Evolutionary conservation across 2,888 invertebrate genomes (phyloP).

Genomic region (Drosophila mercatorum): DNA sequence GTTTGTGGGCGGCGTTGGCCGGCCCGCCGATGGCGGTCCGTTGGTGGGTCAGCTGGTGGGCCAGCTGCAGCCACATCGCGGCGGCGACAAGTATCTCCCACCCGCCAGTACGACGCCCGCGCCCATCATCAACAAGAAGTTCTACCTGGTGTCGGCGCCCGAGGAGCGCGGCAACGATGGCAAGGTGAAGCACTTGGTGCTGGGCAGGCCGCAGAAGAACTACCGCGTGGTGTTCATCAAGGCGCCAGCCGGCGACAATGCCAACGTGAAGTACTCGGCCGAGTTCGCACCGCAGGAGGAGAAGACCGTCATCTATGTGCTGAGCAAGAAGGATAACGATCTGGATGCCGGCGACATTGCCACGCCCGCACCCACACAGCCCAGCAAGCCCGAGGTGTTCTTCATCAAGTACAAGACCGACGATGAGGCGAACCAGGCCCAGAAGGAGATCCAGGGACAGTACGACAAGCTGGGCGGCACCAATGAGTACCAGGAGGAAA

Average conservation of each 20-base stretch:
- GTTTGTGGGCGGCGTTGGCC: conserved; percentile 31
- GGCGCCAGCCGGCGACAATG: conserved; percentile 78
- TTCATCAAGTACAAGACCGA: conserved; percentile 85
- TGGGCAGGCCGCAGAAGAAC: conserved; percentile 83
- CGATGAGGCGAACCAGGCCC: conserved; percentile 83
- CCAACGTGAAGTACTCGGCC: conserved; percentile 80
- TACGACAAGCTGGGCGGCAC: conserved; percentile 82
- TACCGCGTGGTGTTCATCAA: conserved; percentile 84
- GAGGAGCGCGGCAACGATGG: conserved; percentile 80
- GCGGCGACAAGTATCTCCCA: conserved; percentile 80
- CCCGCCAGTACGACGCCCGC: conserved; percentile 73
- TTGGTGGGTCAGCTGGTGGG: conserved; percentile 8
- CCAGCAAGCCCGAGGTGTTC: conserved; percentile 85
- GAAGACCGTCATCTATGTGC: conserved; percentile 84
- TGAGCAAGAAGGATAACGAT: conserved; percentile 83
- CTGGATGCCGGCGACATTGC: conserved; percentile 81
- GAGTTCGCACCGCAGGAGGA: conserved; percentile 83
- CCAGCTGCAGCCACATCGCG: conserved; percentile 50
- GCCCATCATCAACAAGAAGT: conserved; percentile 83
- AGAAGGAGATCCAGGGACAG: conserved; percentile 83
- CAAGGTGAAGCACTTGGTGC: conserved; percentile 81
- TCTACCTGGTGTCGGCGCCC: conserved; percentile 83
- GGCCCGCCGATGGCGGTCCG: conserved; percentile 42
- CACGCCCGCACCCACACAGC: conserved; percentile 82
- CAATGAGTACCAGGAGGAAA: conserved; percentile 80